Conservation (phyloP, 2,797 vertebrate genomes). For the Natrix natrix region DNA sequence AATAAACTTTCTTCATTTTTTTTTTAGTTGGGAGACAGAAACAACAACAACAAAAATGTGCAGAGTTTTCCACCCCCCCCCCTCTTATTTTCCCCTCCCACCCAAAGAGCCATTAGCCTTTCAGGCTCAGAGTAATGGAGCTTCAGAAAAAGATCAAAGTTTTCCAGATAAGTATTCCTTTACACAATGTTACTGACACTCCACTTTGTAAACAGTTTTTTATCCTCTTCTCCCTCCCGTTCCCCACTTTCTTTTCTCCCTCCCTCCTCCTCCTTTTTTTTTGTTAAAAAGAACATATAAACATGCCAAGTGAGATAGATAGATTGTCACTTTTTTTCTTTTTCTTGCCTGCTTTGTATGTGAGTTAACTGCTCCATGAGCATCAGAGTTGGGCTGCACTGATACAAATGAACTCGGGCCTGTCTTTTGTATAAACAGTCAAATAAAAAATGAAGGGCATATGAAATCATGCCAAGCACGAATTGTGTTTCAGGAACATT, state of each 20-base stretch:
- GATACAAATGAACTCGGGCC: slow-evolving; percentile 34
- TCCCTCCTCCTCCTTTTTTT: not conserved
- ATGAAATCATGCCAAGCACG: slow-evolving; percentile 29
- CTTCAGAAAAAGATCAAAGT: slow-evolving; percentile 72
- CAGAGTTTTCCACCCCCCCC: not conserved
- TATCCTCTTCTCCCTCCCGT: slow-evolving; percentile 3
- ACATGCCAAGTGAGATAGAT: slow-evolving; percentile 72
- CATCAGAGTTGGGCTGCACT: slow-evolving; percentile 38
- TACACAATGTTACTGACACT: slow-evolving; percentile 72
- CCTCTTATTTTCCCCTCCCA: slow-evolving; percentile 36
- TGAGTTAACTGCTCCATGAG: slow-evolving; percentile 44
- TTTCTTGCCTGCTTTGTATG: slow-evolving; percentile 46
- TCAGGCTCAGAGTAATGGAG: slow-evolving; percentile 59
- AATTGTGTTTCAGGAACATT: not conserved
- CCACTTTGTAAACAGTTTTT: slow-evolving; percentile 69
- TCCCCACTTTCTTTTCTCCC: not conserved
- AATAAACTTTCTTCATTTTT: slow-evolving; percentile 51
- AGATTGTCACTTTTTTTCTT: slow-evolving; percentile 55
- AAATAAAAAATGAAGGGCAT: slow-evolving; percentile 36
- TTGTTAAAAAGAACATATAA: slow-evolving; percentile 68
- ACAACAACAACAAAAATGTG: not conserved
- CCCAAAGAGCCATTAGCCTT: slow-evolving; percentile 53
- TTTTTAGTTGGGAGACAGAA: slow-evolving; percentile 44
- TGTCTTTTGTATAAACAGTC: slow-evolving; percentile 53
- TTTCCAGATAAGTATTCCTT: slow-evolving; percentile 69